Evolutionary conservation across 2,888 invertebrate genomes (phyloP), one percentile per base, ranked within the genome.

Genomic region (Mesorhabditis belari): DNA sequence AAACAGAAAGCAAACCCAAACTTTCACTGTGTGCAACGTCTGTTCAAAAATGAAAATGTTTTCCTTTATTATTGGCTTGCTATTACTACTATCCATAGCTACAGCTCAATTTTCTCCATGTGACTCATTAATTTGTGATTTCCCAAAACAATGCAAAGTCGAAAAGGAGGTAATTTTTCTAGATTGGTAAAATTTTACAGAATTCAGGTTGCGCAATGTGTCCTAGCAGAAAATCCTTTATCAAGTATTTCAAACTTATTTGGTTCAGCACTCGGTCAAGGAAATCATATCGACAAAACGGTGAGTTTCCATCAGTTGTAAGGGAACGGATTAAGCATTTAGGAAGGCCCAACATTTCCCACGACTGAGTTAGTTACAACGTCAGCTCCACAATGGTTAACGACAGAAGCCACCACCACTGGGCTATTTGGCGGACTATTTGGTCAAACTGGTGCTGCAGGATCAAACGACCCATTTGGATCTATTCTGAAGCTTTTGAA

Each of bases 111-210:
- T 6, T 49, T 50, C 5, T 59, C 59, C 62, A 12, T 73, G 73
- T 28, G 65, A 67, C 21, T 70, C 73, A 1, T 27, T 73, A 21
- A 73, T 73, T 24, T 73, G 73, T 53, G 71, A 71, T 62, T 65
- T 63, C 5, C 71, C 71, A 3, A 73, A 73, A 35, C 63, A 58
- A 17, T 73, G 73, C 55, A n/a, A 65, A 0, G 60, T 69, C 23
- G 56, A 63, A 21, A 68, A 71, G 49, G 61, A 71, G 64, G 71
- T 71, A 55, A 25, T n/a, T n/a, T n/a, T n/a, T n/a, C n/a, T n/a
- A n/a, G n/a, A n/a, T n/a, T n/a, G n/a, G n/a, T n/a, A n/a, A n/a
- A n/a, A n/a, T n/a, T n/a, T n/a, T n/a, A n/a, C n/a, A n/a, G n/a
- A n/a, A n/a, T n/a, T 49, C 12, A 71, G 71, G 69, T 71, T n/a